Conservation (phyloP, 2,888 invertebrate species). For the Bruchidius siliquastri region DNA sequence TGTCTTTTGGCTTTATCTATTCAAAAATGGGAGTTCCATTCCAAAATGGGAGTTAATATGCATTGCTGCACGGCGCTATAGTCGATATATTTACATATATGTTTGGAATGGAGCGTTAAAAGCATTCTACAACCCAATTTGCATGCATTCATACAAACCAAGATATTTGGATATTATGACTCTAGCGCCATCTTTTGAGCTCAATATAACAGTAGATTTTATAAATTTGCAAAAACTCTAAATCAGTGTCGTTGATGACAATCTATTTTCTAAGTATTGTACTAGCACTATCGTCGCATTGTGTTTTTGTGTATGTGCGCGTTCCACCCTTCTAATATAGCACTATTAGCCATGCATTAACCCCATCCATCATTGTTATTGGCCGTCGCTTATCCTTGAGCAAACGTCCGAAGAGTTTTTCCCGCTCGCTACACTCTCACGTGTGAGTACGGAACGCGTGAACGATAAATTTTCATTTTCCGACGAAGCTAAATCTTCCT, state of each 20-base stretch:
- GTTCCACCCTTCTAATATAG: neutral
- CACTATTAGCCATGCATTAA: neutral
- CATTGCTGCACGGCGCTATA: neutral
- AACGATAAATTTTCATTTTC: conserved; percentile 25
- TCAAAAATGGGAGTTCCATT: neutral
- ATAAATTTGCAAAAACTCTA: too few relatives aligned
- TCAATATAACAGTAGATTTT: too few relatives aligned
- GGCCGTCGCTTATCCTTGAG: neutral
- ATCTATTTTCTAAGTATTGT: too few relatives aligned
- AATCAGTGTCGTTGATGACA: too few relatives aligned
- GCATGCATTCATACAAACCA: neutral
- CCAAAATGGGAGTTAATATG: neutral
- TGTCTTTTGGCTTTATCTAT: neutral
- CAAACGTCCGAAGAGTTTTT: neutral
- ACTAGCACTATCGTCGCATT: too few relatives aligned
- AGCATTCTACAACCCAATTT: neutral
- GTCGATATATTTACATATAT: neutral
- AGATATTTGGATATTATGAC: too few relatives aligned
- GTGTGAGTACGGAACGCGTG: neutral
- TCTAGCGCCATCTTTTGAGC: too few relatives aligned
- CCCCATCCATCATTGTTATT: neutral
- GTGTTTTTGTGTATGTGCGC: neutral
- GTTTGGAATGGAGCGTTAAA: neutral
- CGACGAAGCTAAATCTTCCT: conserved; percentile 26
- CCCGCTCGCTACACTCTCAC: neutral